phyloP scores from a whole-genome alignment of 2,888 invertebrate genomes.

The Cerceris ruficornis region DNA sequence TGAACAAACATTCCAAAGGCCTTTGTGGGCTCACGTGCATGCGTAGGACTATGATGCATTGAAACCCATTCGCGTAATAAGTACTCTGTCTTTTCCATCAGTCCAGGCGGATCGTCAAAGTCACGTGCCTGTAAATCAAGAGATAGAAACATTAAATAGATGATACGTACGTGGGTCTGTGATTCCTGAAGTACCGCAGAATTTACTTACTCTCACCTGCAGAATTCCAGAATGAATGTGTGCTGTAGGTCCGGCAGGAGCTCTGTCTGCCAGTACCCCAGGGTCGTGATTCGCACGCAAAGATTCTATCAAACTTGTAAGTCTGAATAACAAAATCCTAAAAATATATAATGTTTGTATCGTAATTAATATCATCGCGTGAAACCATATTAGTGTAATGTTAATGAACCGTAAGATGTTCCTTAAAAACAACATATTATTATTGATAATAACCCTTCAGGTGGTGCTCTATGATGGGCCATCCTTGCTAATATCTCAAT shows the following conservation, averaged over 20 bases:
- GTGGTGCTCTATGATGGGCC: constrained; percentile 88
- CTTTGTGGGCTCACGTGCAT: constrained; percentile 92
- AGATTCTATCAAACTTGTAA: constrained; percentile 91
- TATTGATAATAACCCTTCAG: constrained; percentile 86
- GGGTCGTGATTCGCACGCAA: constrained; percentile 90
- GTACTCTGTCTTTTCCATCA: constrained; percentile 97
- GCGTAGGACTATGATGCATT: constrained; percentile 91
- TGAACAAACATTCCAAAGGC: constrained; percentile 97
- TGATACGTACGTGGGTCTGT: neutral
- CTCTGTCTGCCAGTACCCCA: constrained; percentile 89
- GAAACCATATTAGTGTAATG: neutral
- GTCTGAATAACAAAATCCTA: constrained; percentile 80
- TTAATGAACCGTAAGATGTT: neutral
- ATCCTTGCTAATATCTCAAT: constrained; percentile 92
- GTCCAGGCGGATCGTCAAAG: constrained; percentile 95
- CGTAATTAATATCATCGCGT: neutral
- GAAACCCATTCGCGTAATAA: constrained; percentile 97
- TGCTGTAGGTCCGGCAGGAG: constrained; percentile 90
- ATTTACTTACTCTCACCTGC: constrained; percentile 87
- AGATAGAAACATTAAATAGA: constrained; percentile 12
- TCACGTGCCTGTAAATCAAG: constrained; percentile 87
- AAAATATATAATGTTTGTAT: constrained; percentile 29
- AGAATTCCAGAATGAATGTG: constrained; percentile 97
- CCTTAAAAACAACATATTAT: neutral
- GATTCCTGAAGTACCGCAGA: constrained; percentile 14